These are phyloP conservation scores for Cynoglossus semilaevis DNA, from an alignment of 2,113 vertebrate species.

Conservation along the genomic window DNA sequence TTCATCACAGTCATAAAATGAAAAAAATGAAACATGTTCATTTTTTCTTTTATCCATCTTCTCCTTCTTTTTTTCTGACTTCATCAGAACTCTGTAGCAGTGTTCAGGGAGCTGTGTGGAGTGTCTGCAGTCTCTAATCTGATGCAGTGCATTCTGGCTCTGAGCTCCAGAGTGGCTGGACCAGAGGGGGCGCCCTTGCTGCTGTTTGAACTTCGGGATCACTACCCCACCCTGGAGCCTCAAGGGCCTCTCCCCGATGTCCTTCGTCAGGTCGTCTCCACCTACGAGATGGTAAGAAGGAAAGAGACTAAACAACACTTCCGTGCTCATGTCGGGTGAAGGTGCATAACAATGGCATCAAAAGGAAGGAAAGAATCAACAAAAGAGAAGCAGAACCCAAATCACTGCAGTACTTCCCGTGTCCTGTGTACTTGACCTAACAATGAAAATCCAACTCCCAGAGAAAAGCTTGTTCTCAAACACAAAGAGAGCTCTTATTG, in stretches of 20 bases:
- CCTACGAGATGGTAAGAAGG: constrained; percentile 86
- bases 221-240: constrained; percentile 87
- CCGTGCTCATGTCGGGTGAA: background rate
- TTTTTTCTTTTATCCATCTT: background rate
- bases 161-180: constrained; percentile 84
- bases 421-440: constrained; percentile 33
- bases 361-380: constrained; percentile 41
- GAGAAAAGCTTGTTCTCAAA: constrained; percentile 24
- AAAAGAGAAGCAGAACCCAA: constrained; percentile 26
- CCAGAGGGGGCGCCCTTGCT: constrained; percentile 84
- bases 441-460: constrained; percentile 18
- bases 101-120: constrained; percentile 93
- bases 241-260: constrained; percentile 91
- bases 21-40: background rate
- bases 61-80: background rate
- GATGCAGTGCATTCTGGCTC: constrained; percentile 91
- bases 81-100: constrained; percentile 84
- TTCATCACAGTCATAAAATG: no score
- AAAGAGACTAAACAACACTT: constrained; percentile 6
- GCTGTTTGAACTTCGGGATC: constrained; percentile 85
- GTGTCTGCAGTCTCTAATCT: constrained; percentile 92
- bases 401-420: constrained; percentile 7
- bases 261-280: constrained; percentile 87
- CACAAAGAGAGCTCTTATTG: constrained; percentile 29
- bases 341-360: constrained; percentile 9